A percentile compares a stretch with the other conserved stretches of the same genome.
These are phyloP conservation scores for Drosophila hydei DNA, from an alignment of 1,140 invertebrate genomes.

Conservation along the genomic window DNA sequence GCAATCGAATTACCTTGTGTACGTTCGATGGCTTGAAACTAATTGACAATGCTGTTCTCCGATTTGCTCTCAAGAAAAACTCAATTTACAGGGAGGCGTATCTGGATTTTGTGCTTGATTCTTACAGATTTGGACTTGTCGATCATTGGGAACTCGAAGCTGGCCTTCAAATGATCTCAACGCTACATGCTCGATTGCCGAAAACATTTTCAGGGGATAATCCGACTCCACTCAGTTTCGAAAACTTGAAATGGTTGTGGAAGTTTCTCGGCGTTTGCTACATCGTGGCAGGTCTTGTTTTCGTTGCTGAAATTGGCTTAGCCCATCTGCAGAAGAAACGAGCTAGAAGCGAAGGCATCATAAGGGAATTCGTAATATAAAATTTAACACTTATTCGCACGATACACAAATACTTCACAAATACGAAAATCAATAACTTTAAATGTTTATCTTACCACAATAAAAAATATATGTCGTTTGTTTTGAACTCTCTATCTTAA, in stretches of 20 bases:
- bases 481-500: too few relatives aligned
- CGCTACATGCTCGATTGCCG: not conserved
- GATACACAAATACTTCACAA: too few relatives aligned
- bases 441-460: too few relatives aligned
- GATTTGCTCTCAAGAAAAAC: constrained; percentile 12
- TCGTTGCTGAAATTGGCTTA: too few relatives aligned
- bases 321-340: too few relatives aligned
- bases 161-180: not conserved
- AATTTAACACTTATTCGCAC: too few relatives aligned
- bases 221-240: not conserved
- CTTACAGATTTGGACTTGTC: not conserved
- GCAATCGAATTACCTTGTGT: not conserved
- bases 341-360: too few relatives aligned
- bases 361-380: too few relatives aligned
- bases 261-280: not conserved
- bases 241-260: not conserved
- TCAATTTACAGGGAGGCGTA: constrained; percentile 24
- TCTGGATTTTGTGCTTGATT: not conserved
- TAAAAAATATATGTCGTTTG: too few relatives aligned
- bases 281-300: not conserved
- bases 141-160: not conserved
- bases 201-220: not conserved
- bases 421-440: too few relatives aligned
- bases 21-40: not conserved
- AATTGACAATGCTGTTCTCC: not conserved